Conservation (phyloP, 1,140 invertebrate genomes). For the fruit fly (Drosophila melanogaster) region Release_6_plus_ISO1_MT NC_004354.4:22829501-22830000, state of each 20-base stretch:
- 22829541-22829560: not conserved
- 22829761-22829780: too few relatives aligned
- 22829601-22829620: too few relatives aligned
- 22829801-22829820: not conserved
- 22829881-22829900: too few relatives aligned
- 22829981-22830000: conserved; percentile 59
- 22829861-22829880: too few relatives aligned
- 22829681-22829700: not conserved
- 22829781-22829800: too few relatives aligned
- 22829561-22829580: not conserved
- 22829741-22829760: too few relatives aligned
- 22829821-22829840: not conserved
- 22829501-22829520: conserved; percentile 14
- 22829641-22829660: not conserved
- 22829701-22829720: not conserved
- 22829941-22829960: not conserved
- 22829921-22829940: conserved; percentile 1
- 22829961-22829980: conserved; percentile 52
- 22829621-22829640: not conserved
- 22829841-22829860: too few relatives aligned
- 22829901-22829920: too few relatives aligned
- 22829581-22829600: too few relatives aligned
- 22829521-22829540: not conserved
- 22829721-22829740: not conserved
- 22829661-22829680: not conserved